These are phyloP conservation scores for Eurypyga helias DNA, from an alignment of 2,113 vertebrate species.

Conservation along the genomic window DNA sequence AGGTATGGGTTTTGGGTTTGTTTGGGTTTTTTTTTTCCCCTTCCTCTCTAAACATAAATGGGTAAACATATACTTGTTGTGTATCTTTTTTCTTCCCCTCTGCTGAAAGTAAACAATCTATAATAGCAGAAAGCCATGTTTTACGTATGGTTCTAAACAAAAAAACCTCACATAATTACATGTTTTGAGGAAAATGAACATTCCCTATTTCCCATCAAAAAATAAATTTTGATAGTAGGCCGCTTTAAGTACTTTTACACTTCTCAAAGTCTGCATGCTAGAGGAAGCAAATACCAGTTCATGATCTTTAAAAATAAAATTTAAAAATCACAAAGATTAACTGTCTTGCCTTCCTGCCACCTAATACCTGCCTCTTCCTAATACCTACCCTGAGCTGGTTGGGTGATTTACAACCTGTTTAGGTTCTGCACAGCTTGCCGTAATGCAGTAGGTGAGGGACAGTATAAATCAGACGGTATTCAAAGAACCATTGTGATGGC, in stretches of 20 bases:
- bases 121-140: not conserved
- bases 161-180: not conserved
- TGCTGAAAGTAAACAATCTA: not conserved
- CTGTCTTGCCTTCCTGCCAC: not conserved
- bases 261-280: not conserved
- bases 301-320: not conserved
- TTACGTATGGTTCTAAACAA: not conserved
- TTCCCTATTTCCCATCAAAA: not conserved
- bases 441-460: not conserved
- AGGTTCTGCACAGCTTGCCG: not conserved
- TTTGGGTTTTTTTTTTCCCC: not conserved
- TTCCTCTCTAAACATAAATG: not conserved
- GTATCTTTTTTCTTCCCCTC: not conserved
- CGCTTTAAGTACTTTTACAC: not conserved
- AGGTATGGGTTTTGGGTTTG: not conserved
- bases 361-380: no score
- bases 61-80: not conserved
- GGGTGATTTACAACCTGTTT: not conserved
- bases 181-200: not conserved
- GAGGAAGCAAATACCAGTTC: not conserved
- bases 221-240: not conserved
- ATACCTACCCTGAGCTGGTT: not conserved
- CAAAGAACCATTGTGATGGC: not conserved
- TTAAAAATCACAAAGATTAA: not conserved
- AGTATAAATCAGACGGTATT: not conserved